phyloP scores from a whole-genome alignment of 1,140 invertebrate species.

The Pseudomyrmex cubaensis region DNA sequence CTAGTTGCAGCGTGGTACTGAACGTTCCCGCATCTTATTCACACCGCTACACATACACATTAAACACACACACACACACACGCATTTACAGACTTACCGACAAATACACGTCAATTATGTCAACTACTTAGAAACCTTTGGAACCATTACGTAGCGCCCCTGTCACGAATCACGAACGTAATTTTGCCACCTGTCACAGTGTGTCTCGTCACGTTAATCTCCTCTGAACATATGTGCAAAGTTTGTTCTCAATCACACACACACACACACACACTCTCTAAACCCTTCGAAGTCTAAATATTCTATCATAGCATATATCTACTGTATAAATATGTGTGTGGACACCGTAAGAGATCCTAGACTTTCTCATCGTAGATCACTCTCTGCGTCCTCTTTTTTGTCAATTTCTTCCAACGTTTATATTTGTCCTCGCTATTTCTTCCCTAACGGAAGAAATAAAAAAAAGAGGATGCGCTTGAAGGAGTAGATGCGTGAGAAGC shows the following conservation, averaged over 20 bases:
- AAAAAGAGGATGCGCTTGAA: background rate
- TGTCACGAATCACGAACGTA: constrained; percentile 70
- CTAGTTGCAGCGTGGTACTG: constrained; percentile 80
- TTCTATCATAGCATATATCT: constrained; percentile 44
- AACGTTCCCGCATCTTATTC: constrained; percentile 76
- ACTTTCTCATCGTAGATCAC: constrained; percentile 14
- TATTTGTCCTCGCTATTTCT: no score
- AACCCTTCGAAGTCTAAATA: constrained; percentile 10
- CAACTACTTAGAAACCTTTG: constrained; percentile 76
- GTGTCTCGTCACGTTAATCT: constrained; percentile 55
- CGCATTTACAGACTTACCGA: background rate
- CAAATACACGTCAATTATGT: constrained; percentile 57
- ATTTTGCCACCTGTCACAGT: constrained; percentile 71
- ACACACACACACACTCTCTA: background rate
- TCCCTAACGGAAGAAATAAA: no score
- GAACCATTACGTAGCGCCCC: constrained; percentile 84
- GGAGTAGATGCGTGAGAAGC: constrained; percentile 3
- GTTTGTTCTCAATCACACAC: constrained; percentile 21
- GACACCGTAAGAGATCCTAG: constrained; percentile 41
- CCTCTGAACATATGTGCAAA: constrained; percentile 38
- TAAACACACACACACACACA: constrained; percentile 12
- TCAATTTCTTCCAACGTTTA: background rate
- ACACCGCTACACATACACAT: constrained; percentile 18
- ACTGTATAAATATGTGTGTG: constrained; percentile 53
- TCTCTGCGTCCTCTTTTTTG: constrained; percentile 20